Conservation (phyloP, 2,797 vertebrate genomes). For the Sebastiscus tertius region DNA sequence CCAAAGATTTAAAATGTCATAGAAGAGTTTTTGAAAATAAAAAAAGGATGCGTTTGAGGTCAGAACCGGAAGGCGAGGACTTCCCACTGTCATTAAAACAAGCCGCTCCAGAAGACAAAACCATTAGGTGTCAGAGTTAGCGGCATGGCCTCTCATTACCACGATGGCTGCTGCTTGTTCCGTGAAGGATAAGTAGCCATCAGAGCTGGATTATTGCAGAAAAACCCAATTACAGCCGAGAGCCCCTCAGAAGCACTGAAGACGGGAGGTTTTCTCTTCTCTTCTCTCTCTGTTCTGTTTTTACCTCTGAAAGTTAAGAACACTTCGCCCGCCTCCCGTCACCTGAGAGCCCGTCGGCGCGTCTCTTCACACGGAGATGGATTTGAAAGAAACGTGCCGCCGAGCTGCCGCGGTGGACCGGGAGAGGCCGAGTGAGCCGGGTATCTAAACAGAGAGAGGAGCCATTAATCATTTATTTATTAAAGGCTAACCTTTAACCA, state of each 20-base stretch:
- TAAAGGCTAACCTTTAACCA: slow-evolving; percentile 61
- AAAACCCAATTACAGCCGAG: slow-evolving; percentile 55
- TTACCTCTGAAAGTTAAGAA: slow-evolving; percentile 9
- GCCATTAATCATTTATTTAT: slow-evolving; percentile 58
- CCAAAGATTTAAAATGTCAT: not conserved
- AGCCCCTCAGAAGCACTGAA: slow-evolving; percentile 14
- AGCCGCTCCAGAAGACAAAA: slow-evolving; percentile 36
- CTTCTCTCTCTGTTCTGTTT: not conserved
- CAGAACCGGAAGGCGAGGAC: slow-evolving; percentile 31
- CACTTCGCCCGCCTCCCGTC: not conserved
- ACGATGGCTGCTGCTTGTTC: slow-evolving; percentile 62
- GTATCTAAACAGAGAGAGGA: not conserved
- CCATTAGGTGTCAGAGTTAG: slow-evolving; percentile 34
- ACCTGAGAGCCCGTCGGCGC: not conserved
- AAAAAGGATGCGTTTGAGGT: not conserved
- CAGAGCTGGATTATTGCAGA: slow-evolving; percentile 53
- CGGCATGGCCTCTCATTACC: slow-evolving; percentile 58
- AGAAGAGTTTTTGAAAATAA: not conserved
- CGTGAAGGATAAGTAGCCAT: slow-evolving; percentile 63
- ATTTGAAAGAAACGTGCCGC: not conserved
- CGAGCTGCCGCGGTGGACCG: not conserved
- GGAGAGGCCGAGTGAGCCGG: not conserved
- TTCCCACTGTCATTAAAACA: slow-evolving; percentile 40
- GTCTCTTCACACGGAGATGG: not conserved
- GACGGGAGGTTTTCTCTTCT: not conserved